These are phyloP conservation scores for Calycopis cecrops DNA, from an alignment of 1,140 invertebrate genomes.

Conservation along the genomic window DNA sequence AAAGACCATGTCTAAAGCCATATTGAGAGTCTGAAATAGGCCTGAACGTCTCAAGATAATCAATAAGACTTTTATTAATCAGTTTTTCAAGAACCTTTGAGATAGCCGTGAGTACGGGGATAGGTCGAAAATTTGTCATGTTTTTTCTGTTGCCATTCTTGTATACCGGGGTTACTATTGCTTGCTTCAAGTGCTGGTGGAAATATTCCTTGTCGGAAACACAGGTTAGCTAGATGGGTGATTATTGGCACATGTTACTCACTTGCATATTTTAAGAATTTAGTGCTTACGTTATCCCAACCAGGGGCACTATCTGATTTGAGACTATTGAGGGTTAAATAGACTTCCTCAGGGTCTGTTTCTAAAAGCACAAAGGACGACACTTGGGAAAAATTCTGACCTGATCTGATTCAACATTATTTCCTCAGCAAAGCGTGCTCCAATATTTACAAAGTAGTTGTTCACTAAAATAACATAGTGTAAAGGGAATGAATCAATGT, in stretches of 20 bases:
- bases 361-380: too few species aligned
- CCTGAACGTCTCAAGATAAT: constrained; percentile 12
- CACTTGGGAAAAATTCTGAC: constrained; percentile 2
- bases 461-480: too few species aligned
- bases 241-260: constrained; percentile 6
- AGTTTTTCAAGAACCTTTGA: constrained; percentile 19
- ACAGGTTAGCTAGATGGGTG: constrained; percentile 9
- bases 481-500: too few species aligned
- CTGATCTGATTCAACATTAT: constrained; percentile 10
- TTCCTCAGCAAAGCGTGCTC: too few species aligned
- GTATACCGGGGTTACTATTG: constrained; percentile 8
- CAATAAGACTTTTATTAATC: constrained; percentile 14
- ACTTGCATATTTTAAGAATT: constrained; percentile 6
- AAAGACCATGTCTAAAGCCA: constrained; percentile 12
- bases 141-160: constrained; percentile 8
- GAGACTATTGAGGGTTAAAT: constrained; percentile 12
- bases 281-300: constrained; percentile 14
- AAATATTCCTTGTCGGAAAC: constrained; percentile 14
- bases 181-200: constrained; percentile 12
- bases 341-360: constrained; percentile 9
- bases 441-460: too few species aligned
- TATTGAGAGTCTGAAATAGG: constrained; percentile 16
- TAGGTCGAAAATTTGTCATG: constrained; percentile 14
- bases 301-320: constrained; percentile 21
- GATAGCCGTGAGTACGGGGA: constrained; percentile 9